Conservation (phyloP, 2,113 vertebrate genomes). For the Columba livia region DNA sequence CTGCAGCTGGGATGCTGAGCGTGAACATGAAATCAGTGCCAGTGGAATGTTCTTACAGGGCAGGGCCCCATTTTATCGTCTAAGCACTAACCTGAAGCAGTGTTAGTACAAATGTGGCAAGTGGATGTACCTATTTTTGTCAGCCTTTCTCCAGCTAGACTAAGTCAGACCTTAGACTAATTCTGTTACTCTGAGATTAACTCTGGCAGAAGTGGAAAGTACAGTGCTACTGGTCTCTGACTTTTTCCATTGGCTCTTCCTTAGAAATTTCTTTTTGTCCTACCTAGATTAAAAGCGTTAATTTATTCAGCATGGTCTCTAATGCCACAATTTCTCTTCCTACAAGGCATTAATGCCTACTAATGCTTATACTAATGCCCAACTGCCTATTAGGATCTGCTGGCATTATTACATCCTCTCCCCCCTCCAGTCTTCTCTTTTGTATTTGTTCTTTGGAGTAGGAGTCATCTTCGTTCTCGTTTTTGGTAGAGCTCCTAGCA, state of each 20-base stretch:
- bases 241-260: not conserved
- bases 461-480: not conserved
- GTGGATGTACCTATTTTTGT: not conserved
- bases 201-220: not conserved
- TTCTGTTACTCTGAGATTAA: not conserved
- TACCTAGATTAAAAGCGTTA: not conserved
- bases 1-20: not conserved
- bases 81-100: not conserved
- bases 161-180: not conserved
- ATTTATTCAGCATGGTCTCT: not conserved
- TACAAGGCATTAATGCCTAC: not conserved
- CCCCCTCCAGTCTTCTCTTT: not conserved
- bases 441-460: not conserved
- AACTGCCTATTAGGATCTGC: not conserved
- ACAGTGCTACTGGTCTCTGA: not conserved
- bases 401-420: not conserved
- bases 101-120: not conserved
- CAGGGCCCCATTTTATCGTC: accelerated
- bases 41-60: not conserved
- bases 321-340: not conserved
- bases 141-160: not conserved
- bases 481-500: not conserved
- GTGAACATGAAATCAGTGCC: not conserved
- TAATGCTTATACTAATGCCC: not conserved
- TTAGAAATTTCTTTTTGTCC: not conserved